Base-by-base conservation (phyloP, 2,888 invertebrate genomes). In the Villa cingulata region DNA sequence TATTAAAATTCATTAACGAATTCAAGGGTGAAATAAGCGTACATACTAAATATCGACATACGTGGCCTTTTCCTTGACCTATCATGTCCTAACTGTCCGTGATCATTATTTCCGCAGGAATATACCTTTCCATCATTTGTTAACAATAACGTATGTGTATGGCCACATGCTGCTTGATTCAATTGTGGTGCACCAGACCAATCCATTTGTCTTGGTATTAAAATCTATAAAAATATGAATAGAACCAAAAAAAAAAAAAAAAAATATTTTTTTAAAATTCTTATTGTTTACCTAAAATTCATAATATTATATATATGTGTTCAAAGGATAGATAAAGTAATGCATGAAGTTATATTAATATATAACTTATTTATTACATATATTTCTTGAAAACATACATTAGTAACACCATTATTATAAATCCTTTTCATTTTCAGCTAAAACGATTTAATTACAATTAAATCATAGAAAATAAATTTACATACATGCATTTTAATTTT, bases 101-200 rank as follows among this genome's bases (percentile, higher is more conserved):
- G 80, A 61, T 92, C 91, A 72, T 97, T 97, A 62, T 77, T 86
- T 2, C 97, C 97, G 73, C 94, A 95, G 2, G 91, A 84, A 68
- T 81, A 92, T 7, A 95, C 73, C 58, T 82, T 76, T 12, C 95
- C 94, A 62, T 79, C 77, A 49, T 72, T 71, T 1, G 86, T 81
- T 1, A 91, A 71, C 53, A 91, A 76, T 15, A 94, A 64, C 0
- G 88, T 83, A 65, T 94, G 91, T 55, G 80, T 80, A 57, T 83
- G 80, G 19, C 94, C 92, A 58, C 91, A 86, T 6, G 85, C 80
- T 41, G 77, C 72, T 46, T 72, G 66, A 41, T 67, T 62, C 3
- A 82, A 68, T 53, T 71, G 68, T 46, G 67, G 68, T 46, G 78
- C 76, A 51, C 73, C 73, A 53, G 71, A 70, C 81, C 81, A 82